These are phyloP conservation scores for Caenorhabditis virilis DNA, from an alignment of 2,888 invertebrate species.

Conservation along the genomic window DNA sequence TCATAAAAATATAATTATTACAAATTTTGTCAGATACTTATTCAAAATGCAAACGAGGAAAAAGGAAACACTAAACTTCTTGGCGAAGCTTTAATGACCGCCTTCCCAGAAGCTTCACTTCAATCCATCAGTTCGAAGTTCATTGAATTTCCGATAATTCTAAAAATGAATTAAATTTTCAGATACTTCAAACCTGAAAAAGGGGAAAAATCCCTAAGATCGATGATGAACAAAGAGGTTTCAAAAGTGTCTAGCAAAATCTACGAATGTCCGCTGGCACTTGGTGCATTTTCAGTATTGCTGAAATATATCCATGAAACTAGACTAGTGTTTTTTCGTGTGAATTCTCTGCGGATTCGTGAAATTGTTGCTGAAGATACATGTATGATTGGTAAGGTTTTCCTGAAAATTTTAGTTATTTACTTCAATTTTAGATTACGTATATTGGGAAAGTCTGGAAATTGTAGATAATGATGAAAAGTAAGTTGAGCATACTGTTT, in stretches of 20 bases:
- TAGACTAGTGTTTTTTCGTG: constrained; percentile 79
- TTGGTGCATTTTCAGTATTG: constrained; percentile 84
- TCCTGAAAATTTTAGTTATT: not conserved
- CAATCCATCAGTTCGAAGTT: constrained; percentile 29
- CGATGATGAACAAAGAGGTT: constrained; percentile 78
- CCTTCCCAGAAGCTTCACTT: constrained; percentile 69
- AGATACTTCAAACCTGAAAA: constrained; percentile 75
- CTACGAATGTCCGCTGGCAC: constrained; percentile 69
- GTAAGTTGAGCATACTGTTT: no score
- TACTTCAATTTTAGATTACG: constrained; percentile 76
- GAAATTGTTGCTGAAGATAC: constrained; percentile 83
- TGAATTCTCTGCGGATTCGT: constrained; percentile 80
- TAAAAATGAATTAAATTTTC: constrained; percentile 3
- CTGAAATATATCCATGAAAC: constrained; percentile 83
- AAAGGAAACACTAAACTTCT: constrained; percentile 70
- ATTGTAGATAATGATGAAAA: constrained; percentile 67
- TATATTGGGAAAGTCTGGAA: constrained; percentile 80
- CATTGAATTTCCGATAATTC: not conserved
- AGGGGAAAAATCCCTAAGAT: constrained; percentile 79
- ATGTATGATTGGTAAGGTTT: constrained; percentile 79
- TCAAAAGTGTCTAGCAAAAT: constrained; percentile 71
- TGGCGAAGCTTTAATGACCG: constrained; percentile 69
- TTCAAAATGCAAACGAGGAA: constrained; percentile 80
- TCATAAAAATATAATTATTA: no score
- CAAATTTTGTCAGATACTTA: constrained; percentile 77